These are phyloP conservation scores for Diachasmimorpha longicaudata DNA, from an alignment of 1,140 invertebrate species.

Conservation along the genomic window DNA sequence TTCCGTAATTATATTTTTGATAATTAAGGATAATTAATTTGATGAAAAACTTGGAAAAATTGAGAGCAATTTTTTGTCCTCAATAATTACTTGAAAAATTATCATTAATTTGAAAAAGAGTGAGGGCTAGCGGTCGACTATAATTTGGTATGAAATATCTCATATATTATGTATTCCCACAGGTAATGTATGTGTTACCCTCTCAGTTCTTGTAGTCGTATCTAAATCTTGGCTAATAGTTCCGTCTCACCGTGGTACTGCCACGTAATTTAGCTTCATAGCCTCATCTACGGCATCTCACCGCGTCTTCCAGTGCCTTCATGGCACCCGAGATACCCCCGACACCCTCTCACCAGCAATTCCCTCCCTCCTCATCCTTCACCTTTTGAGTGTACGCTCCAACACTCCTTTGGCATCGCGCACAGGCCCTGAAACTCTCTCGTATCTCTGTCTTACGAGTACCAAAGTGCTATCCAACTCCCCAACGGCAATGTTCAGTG, in stretches of 20 bases:
- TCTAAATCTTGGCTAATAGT: constrained; percentile 52
- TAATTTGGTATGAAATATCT: no score
- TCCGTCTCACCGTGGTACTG: constrained; percentile 34
- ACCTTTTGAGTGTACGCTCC: not conserved
- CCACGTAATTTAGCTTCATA: constrained; percentile 50
- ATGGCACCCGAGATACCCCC: not conserved
- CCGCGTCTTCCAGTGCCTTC: not conserved
- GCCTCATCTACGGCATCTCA: constrained; percentile 33
- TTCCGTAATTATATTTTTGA: no score
- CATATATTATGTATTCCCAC: no score
- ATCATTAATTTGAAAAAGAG: no score
- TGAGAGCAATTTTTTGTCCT: no score
- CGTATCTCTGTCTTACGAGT: constrained; percentile 40
- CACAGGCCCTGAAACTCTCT: not conserved
- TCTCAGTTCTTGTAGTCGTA: constrained; percentile 10
- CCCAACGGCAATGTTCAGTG: constrained; percentile 48
- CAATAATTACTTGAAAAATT: no score
- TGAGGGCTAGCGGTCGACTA: no score
- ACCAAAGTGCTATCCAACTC: constrained; percentile 41
- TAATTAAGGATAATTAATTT: no score
- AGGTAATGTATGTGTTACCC: not conserved
- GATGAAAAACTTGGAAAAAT: no score
- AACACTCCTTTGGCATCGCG: not conserved
- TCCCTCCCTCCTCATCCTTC: not conserved
- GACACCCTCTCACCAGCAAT: no score